Conservation (phyloP, 2,113 vertebrate species). For the Oncorhynchus nerka region DNA sequence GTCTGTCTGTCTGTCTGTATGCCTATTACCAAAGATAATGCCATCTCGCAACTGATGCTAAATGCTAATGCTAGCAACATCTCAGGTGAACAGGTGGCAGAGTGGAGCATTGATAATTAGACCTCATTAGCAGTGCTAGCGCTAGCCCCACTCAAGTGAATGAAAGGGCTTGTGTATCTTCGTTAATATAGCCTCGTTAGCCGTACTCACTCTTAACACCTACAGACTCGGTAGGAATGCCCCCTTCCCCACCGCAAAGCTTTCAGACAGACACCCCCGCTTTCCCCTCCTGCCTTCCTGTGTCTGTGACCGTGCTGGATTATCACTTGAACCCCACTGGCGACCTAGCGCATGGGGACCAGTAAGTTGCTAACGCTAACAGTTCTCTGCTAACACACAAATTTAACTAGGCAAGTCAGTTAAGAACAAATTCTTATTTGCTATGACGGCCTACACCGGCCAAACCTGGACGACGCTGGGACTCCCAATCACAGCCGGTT, state of each 20-base stretch:
- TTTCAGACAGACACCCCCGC: constrained; percentile 40
- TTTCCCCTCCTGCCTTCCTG: constrained; percentile 43
- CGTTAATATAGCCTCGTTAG: background rate
- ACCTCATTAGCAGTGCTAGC: background rate
- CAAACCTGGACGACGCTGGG: too few species aligned
- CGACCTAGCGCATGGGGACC: constrained; percentile 25
- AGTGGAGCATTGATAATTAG: background rate
- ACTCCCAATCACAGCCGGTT: too few species aligned
- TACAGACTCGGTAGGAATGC: constrained; percentile 8
- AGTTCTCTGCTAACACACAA: constrained; percentile 32
- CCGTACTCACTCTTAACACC: background rate
- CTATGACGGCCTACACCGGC: too few species aligned
- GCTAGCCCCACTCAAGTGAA: background rate
- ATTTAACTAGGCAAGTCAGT: too few species aligned
- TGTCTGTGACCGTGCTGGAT: constrained; percentile 40
- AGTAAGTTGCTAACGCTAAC: constrained; percentile 50
- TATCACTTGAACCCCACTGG: constrained; percentile 62
- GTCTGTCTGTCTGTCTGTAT: too few species aligned
- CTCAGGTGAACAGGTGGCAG: background rate
- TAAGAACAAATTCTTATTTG: too few species aligned
- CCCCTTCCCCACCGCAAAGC: constrained; percentile 6
- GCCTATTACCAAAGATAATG: too few species aligned
- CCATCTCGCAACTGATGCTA: background rate
- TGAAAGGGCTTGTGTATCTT: too few species aligned
- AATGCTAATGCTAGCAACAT: background rate